Percentiles rank a stretch among this genome's conserved stretches.
Evolutionary conservation across 2,113 vertebrate species (phyloP).

Genomic region (Chionodraco myersi): DNA sequence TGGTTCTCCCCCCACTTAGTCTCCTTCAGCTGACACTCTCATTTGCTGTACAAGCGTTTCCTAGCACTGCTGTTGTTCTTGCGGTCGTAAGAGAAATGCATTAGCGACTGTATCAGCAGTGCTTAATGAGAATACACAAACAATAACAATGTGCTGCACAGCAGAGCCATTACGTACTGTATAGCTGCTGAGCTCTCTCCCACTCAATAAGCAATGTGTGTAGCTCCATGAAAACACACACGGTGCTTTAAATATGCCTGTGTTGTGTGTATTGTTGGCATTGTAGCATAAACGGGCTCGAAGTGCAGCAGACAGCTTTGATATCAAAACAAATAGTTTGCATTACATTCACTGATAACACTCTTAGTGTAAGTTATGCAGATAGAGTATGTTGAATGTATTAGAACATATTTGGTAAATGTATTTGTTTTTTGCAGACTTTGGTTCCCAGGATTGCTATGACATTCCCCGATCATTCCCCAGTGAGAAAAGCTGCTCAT

Average conservation of each 20-base stretch:
- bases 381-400: neutral
- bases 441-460: conserved; percentile 97
- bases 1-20: neutral
- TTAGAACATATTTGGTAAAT: neutral
- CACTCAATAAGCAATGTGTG: neutral
- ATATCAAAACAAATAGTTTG: neutral
- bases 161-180: neutral
- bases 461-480: conserved; percentile 96
- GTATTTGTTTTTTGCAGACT: conserved; percentile 84
- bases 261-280: neutral
- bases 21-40: conserved; percentile 11
- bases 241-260: neutral
- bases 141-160: conserved; percentile 5
- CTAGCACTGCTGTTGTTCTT: conserved; percentile 18
- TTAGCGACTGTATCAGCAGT: conserved; percentile 36
- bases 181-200: conserved; percentile 1
- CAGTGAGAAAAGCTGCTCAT: conserved; percentile 92
- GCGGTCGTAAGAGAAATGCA: conserved; percentile 52
- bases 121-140: conserved; percentile 37
- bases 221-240: conserved; percentile 18
- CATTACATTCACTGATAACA: neutral
- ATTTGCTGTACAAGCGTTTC: conserved; percentile 39
- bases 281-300: neutral
- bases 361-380: neutral
- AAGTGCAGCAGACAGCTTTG: neutral